These are phyloP conservation scores for Drosophila neonasuta DNA, from an alignment of 2,888 invertebrate genomes.

Conservation along the genomic window DNA sequence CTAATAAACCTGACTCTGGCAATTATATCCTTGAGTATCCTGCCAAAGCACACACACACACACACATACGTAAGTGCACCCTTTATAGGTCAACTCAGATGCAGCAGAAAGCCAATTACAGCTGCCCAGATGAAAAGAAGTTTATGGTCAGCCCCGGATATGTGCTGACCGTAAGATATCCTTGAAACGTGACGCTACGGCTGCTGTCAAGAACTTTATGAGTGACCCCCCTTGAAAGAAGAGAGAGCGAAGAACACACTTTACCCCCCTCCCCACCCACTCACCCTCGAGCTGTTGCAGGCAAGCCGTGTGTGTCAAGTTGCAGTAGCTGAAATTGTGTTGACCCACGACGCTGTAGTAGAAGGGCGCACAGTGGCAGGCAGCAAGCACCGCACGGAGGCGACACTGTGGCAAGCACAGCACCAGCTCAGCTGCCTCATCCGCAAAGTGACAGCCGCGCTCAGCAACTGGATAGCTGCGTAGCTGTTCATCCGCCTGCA, in stretches of 20 bases:
- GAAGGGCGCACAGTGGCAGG: slow-evolving; percentile 71
- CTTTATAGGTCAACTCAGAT: background rate
- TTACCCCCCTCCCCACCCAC: slow-evolving; percentile 3
- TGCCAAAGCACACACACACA: background rate
- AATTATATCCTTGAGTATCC: background rate
- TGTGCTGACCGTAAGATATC: slow-evolving; percentile 6
- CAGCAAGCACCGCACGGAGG: slow-evolving; percentile 45
- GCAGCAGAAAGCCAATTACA: slow-evolving; percentile 16
- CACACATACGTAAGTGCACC: background rate
- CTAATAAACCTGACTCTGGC: background rate
- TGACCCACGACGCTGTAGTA: slow-evolving; percentile 1
- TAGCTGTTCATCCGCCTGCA: slow-evolving; percentile 52
- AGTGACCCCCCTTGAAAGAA: background rate
- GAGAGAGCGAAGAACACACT: background rate
- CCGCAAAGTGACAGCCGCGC: slow-evolving; percentile 71
- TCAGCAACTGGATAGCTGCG: slow-evolving; percentile 46
- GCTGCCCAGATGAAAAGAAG: background rate
- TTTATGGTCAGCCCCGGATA: background rate
- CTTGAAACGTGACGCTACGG: slow-evolving; percentile 9
- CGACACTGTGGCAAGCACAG: slow-evolving; percentile 71
- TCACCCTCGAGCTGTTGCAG: slow-evolving; percentile 67
- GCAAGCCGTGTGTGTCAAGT: slow-evolving; percentile 65
- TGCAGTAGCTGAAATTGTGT: slow-evolving; percentile 57
- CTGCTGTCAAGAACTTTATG: background rate
- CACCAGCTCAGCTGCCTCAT: slow-evolving; percentile 56